These are phyloP conservation scores for Lipophrys pholis DNA, from an alignment of 2,113 vertebrate species.

Conservation along the genomic window DNA sequence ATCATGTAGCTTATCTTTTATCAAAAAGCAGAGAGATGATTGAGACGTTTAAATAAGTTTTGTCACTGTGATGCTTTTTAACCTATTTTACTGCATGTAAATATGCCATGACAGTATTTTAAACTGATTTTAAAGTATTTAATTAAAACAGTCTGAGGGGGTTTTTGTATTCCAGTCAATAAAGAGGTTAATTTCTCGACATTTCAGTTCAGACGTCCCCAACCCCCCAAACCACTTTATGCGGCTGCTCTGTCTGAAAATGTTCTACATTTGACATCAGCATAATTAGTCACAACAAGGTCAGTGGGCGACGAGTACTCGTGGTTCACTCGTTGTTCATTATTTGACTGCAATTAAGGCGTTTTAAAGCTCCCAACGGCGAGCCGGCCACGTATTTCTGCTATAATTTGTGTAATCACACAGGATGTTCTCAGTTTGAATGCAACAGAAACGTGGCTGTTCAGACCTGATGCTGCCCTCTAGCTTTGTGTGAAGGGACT, in stretches of 20 bases:
- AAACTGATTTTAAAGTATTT: no score
- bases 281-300: constrained; percentile 90
- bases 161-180: constrained; percentile 9
- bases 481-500: constrained; percentile 39
- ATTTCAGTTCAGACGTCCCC: constrained; percentile 50
- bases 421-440: constrained; percentile 42
- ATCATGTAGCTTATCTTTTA: no score
- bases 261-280: constrained; percentile 91
- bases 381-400: constrained; percentile 42
- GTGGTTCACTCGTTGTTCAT: constrained; percentile 82
- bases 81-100: no score
- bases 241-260: constrained; percentile 83
- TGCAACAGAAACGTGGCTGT: constrained; percentile 41
- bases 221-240: constrained; percentile 38
- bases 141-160: no score
- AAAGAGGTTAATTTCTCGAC: constrained; percentile 11
- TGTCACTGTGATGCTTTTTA: no score
- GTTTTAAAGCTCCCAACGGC: constrained; percentile 31
- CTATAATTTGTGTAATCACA: constrained; percentile 43
- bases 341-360: constrained; percentile 65
- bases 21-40: no score
- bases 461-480: constrained; percentile 50
- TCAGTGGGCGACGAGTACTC: constrained; percentile 89
- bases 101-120: no score
- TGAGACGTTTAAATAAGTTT: no score